Evolutionary conservation across 2,888 invertebrate genomes (phyloP), one percentile per base, ranked within the genome.

Genomic region (Drosophila cyrtoloma): DNA sequence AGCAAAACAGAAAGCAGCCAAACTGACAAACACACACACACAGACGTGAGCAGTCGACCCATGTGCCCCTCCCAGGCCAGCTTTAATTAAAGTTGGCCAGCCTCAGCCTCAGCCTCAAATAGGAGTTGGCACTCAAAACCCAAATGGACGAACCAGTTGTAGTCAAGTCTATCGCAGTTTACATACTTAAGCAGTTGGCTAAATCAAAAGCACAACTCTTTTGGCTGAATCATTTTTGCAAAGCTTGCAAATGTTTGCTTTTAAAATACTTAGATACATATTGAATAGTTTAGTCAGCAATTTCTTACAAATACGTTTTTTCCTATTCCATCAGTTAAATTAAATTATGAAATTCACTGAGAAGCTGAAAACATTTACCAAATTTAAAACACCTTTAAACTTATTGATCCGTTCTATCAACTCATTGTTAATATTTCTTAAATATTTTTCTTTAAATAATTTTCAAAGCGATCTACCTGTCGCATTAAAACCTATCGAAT

Each of bases 51-150:
- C 52, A 50, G 61, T 19, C 37, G 55, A 60, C 26, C 47, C 47
- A 26, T 47, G 28, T 47, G 47, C 47, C 47, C 47, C 47, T 47
- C 26, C 47, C 47, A 47, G 47, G 47, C 26, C 47, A 56, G 53
- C 39, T 47, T 84, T 75, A 79, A 79, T 84, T 74, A 70, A 56
- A 69, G 64, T 76, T 81, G 81, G 67, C 65, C 70, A 59, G 63
- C 74, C 60, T 65, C 26, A 59, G 63, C 74, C 60, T 65, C 26
- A 58, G 26, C 26, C 47, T 16, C 26, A 47, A 47, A 47, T 47
- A 26, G 47, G 26, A 47, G 47, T 9, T 22, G 33, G 7, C 19
- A 9, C 28, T 16, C 42, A 32, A 33, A 47, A 5, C 19, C 47
- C 30, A 53, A 42, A 19, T 63, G 9, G 39, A 32, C 39, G 16